Percentiles rank a stretch among this genome's conserved stretches.
phyloP scores from a whole-genome alignment of 2,113 vertebrate genomes.

The Corythaixoides concolor region DNA sequence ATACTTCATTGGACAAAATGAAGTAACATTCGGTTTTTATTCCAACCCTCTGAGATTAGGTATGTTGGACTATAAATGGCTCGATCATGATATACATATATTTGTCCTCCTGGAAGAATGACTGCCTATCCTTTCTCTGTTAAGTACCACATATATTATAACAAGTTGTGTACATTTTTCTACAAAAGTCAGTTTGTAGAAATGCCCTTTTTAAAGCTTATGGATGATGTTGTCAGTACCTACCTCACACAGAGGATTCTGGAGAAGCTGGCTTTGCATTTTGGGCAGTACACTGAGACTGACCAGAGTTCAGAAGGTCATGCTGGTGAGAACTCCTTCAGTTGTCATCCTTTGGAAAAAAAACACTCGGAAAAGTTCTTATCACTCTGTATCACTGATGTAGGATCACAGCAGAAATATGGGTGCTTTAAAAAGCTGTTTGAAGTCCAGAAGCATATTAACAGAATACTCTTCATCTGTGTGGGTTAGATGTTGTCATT shows the following conservation, averaged over 20 bases:
- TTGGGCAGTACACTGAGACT: neutral
- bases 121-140: neutral
- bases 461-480: neutral
- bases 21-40: neutral
- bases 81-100: fast-evolving
- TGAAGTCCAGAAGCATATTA: neutral
- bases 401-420: neutral
- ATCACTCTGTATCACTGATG: neutral
- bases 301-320: neutral
- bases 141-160: neutral
- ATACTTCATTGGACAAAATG: neutral
- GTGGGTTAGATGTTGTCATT: neutral
- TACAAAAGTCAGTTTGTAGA: neutral
- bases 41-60: neutral
- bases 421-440: neutral
- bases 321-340: neutral
- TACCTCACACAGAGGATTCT: neutral
- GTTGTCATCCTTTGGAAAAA: neutral
- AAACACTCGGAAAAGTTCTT: neutral
- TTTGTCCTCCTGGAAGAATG: neutral
- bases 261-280: neutral
- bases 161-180: neutral
- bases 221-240: neutral
- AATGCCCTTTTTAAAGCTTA: neutral
- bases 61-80: neutral